phyloP scores from a whole-genome alignment of 2,888 invertebrate species.

The Metacarcinus magister region DNA sequence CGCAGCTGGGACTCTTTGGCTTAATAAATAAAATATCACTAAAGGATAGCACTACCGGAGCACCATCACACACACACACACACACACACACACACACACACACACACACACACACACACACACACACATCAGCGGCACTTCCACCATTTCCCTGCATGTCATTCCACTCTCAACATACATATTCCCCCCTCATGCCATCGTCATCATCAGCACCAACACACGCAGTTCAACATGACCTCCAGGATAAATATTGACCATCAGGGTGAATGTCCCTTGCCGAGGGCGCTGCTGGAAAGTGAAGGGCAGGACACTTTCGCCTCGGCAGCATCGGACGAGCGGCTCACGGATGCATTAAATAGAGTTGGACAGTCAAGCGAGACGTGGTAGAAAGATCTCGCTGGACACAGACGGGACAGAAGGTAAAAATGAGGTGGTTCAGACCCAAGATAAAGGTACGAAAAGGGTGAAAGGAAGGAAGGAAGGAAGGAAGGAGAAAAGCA shows the following conservation, averaged over 20 bases:
- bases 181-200: background rate
- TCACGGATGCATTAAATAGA: constrained; percentile 26
- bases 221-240: background rate
- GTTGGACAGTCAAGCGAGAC: background rate
- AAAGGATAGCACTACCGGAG: background rate
- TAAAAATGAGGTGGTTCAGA: background rate
- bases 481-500: background rate
- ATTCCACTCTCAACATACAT: background rate
- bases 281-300: background rate
- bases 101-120: constrained; percentile 1
- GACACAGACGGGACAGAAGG: background rate
- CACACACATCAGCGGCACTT: background rate
- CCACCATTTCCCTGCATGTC: background rate
- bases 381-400: background rate
- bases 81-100: background rate
- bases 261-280: background rate
- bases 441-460: background rate
- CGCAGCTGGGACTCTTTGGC: background rate
- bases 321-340: background rate
- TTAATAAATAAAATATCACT: background rate
- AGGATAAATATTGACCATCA: background rate
- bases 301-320: background rate
- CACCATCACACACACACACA: background rate
- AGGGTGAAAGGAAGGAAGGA: background rate
- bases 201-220: background rate